These are phyloP conservation scores for Ophioderma brevispina DNA, from an alignment of 35 echinoderm and acorn worm genomes.

Conservation along the genomic window DNA sequence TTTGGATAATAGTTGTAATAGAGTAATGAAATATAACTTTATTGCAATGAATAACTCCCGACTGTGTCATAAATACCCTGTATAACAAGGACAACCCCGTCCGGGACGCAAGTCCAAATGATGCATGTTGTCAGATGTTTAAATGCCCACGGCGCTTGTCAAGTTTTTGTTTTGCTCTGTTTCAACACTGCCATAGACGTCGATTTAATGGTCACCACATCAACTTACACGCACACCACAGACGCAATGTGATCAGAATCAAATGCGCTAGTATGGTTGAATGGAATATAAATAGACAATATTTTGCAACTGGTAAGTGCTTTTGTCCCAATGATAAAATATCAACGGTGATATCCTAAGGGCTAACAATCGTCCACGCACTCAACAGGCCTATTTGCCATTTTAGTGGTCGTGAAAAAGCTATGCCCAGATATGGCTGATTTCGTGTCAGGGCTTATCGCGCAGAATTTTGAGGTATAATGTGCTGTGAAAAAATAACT, in stretches of 20 bases:
- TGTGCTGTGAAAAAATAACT: background rate
- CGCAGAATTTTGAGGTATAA: background rate
- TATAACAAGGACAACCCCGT: no score
- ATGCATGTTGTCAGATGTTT: constrained; percentile 13
- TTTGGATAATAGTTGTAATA: no score
- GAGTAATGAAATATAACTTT: no score
- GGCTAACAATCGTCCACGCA: background rate
- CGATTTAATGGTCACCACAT: background rate
- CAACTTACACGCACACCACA: background rate
- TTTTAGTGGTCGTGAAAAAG: background rate
- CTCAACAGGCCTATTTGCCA: background rate
- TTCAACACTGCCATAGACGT: background rate
- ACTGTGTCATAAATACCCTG: no score
- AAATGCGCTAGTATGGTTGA: background rate
- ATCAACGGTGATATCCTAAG: background rate
- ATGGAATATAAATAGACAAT: constrained; percentile 9
- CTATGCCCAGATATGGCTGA: background rate
- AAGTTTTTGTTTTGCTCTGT: background rate
- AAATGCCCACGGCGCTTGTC: background rate
- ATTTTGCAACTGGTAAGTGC: background rate
- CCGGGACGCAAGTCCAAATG: background rate
- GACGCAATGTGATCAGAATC: background rate
- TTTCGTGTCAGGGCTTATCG: background rate
- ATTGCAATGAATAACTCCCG: no score
- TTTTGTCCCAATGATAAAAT: background rate